A percentile compares a stretch with the other conserved stretches of the same genome.
Evolutionary conservation across 2,888 invertebrate species (phyloP).

Genomic region (Callyntrura sp.): DNA sequence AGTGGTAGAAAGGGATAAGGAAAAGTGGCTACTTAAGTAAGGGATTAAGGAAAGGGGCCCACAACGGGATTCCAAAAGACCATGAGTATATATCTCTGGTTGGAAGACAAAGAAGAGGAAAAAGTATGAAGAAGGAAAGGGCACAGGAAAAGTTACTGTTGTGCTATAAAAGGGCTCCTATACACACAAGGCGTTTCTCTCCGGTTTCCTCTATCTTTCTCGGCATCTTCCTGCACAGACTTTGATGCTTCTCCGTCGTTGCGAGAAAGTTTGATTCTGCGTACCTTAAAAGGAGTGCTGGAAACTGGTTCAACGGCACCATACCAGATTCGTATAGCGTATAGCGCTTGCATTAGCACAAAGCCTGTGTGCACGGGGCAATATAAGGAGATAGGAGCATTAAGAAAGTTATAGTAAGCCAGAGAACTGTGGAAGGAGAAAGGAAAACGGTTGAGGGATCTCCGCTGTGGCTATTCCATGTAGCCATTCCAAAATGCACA

Average conservation of each 20-base stretch:
- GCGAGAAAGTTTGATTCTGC: conserved; percentile 73
- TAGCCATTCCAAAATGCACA: conserved; percentile 40
- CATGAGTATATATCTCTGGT: conserved; percentile 22
- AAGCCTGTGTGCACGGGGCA: conserved; percentile 16
- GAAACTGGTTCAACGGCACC: no score
- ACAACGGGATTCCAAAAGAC: conserved; percentile 68
- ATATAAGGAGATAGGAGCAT: background rate
- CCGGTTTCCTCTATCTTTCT: background rate
- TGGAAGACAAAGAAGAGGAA: background rate
- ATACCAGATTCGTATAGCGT: conserved; percentile 2
- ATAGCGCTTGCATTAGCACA: conserved; percentile 1
- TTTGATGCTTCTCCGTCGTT: conserved; percentile 65
- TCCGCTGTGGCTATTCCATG: conserved; percentile 39
- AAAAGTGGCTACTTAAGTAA: conserved; percentile 59
- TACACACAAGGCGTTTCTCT: conserved; percentile 12
- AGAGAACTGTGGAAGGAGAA: background rate
- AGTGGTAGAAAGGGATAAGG: conserved; percentile 51
- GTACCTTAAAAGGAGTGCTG: conserved; percentile 57
- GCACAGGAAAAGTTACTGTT: conserved; percentile 7
- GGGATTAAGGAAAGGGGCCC: conserved; percentile 65
- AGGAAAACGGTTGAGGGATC: background rate
- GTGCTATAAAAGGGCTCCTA: background rate
- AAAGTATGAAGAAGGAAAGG: background rate
- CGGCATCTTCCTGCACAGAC: conserved; percentile 16
- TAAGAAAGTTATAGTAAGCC: background rate